A percentile compares a stretch with the other conserved stretches of the same genome.
Conservation (phyloP, 2,113 vertebrate genomes). For the Sturnus vulgaris region DNA sequence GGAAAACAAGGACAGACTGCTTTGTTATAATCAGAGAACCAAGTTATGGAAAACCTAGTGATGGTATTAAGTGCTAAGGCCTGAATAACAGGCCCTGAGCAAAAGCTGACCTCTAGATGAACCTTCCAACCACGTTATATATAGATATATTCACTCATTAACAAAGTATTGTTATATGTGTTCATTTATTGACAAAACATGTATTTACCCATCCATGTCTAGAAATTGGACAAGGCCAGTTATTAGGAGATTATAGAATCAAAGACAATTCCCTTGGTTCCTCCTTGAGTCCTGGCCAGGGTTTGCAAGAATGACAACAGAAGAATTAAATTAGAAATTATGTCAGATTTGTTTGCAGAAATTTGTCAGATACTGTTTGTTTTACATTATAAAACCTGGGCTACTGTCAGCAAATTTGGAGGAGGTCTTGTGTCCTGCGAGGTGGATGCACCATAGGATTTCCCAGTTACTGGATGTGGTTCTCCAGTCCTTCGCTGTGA, state of each 20-base stretch:
- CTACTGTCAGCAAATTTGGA: too few species aligned
- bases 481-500: background rate
- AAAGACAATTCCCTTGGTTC: background rate
- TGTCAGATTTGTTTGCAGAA: background rate
- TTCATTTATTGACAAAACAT: background rate
- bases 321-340: background rate
- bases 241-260: background rate
- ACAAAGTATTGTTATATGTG: background rate
- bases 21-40: background rate
- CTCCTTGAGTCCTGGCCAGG: background rate
- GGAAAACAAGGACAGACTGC: background rate
- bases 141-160: background rate
- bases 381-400: background rate
- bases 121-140: background rate
- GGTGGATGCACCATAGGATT: background rate
- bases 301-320: background rate
- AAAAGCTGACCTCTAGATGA: background rate
- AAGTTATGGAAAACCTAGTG: background rate
- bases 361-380: background rate
- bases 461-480: background rate
- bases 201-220: background rate
- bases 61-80: background rate
- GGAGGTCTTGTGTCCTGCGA: background rate
- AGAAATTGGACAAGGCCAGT: rapidly evolving
- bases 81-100: background rate